Evolutionary conservation across 2,797 vertebrate genomes (phyloP).

Genomic region (Pogonophryne albipinna): DNA sequence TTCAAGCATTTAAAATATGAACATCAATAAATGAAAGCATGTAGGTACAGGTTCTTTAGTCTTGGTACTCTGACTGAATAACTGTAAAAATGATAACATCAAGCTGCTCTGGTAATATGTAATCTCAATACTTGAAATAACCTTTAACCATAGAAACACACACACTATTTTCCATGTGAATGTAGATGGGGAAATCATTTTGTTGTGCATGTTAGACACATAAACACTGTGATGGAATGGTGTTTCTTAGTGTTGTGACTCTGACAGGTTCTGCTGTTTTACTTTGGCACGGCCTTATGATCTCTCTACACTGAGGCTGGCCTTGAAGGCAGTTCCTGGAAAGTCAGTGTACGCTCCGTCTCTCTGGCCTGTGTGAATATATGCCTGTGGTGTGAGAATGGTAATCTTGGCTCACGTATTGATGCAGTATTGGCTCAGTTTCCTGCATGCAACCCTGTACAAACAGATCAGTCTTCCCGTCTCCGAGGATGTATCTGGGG

Average conservation of each 20-base stretch:
- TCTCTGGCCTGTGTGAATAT: constrained; percentile 54
- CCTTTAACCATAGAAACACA: no score
- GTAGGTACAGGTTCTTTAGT: neutral
- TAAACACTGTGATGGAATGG: no score
- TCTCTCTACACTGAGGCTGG: constrained; percentile 6
- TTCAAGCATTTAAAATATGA: neutral
- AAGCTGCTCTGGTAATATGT: no score
- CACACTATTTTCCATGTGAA: no score
- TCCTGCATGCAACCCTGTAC: constrained; percentile 58
- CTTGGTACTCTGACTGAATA: neutral
- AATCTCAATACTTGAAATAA: no score
- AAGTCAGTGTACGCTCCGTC: constrained; percentile 43
- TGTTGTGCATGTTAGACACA: no score
- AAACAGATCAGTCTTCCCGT: constrained; percentile 72
- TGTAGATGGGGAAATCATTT: no score
- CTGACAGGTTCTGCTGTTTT: constrained; percentile 23
- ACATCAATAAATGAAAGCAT: neutral
- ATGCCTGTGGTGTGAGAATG: constrained; percentile 76
- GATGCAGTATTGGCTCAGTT: constrained; percentile 60
- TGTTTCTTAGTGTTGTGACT: no score
- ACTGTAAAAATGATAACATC: no score
- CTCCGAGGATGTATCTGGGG: constrained; percentile 61
- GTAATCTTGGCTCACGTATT: constrained; percentile 63
- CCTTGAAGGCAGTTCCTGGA: constrained; percentile 50
- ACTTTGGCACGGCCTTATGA: neutral